Evolutionary conservation across 2,797 vertebrate genomes (phyloP).

Genomic region (Botia kubotai): DNA sequence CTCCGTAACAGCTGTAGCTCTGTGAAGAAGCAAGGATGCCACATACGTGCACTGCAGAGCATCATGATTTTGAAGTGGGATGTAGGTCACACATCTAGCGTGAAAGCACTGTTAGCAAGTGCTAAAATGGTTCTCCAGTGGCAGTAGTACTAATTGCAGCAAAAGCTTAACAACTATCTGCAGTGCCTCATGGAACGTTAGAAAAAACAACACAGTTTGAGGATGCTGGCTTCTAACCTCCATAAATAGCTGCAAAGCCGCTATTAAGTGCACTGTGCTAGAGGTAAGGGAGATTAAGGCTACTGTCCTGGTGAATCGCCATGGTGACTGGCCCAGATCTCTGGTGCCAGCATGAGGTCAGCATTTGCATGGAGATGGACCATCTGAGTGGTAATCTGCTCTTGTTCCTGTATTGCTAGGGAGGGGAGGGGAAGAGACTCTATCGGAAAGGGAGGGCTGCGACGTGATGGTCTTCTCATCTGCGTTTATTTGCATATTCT

Average conservation of each 20-base stretch:
- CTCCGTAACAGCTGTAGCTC: too few species aligned
- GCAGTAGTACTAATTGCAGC: background rate
- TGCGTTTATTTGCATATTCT: constrained; percentile 39
- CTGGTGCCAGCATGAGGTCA: constrained; percentile 77
- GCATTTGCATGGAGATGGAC: constrained; percentile 76
- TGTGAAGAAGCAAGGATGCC: constrained; percentile 30
- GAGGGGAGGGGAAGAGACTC: constrained; percentile 45
- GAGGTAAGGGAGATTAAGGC: constrained; percentile 72
- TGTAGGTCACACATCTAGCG: constrained; percentile 52
- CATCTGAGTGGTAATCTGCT: constrained; percentile 76
- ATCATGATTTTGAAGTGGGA: constrained; percentile 56
- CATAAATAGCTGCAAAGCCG: constrained; percentile 44
- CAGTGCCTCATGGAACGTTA: background rate
- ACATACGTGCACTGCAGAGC: constrained; percentile 44
- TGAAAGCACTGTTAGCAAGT: constrained; percentile 28
- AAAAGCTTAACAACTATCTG: constrained; percentile 2
- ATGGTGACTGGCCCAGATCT: constrained; percentile 76
- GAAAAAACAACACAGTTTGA: too few species aligned
- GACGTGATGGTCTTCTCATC: constrained; percentile 42
- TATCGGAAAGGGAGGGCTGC: constrained; percentile 38
- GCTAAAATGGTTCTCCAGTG: constrained; percentile 3
- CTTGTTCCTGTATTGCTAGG: constrained; percentile 69
- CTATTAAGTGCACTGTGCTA: constrained; percentile 65
- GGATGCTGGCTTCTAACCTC: background rate
- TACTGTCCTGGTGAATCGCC: constrained; percentile 79